Conservation (phyloP, 2,113 vertebrate genomes). For the Neodon shergylaensis region DNA sequence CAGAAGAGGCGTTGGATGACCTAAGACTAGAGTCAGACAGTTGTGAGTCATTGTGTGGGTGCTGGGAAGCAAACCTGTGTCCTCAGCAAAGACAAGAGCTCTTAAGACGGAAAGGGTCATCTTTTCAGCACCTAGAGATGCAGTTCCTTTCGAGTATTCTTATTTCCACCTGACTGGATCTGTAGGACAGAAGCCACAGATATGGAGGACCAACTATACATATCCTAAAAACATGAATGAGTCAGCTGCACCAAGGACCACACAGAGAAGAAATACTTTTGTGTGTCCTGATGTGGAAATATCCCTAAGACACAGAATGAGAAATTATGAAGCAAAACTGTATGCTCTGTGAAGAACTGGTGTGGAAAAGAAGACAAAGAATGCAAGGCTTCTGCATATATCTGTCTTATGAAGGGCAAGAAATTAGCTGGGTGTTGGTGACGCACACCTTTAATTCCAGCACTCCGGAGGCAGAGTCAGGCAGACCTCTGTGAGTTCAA, state of each 20-base stretch:
- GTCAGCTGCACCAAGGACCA: not conserved
- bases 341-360: not conserved
- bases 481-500: not conserved
- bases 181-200: not conserved
- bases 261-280: not conserved
- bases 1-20: not conserved
- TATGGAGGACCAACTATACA: not conserved
- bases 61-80: not conserved
- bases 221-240: not conserved
- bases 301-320: conserved; percentile 11
- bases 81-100: not conserved
- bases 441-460: not conserved
- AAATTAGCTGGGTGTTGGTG: not conserved
- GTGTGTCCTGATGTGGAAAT: conserved; percentile 13
- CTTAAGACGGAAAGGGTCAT: not conserved
- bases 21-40: not conserved
- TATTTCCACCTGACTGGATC: not conserved
- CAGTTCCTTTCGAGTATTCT: not conserved
- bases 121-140: not conserved
- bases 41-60: not conserved
- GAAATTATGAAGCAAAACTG: conserved; percentile 46
- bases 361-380: conserved; percentile 9
- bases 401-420: conserved; percentile 41
- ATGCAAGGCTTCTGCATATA: not conserved
- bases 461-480: not conserved